phyloP scores from a whole-genome alignment of 2,797 vertebrate species.

The Crax fasciolata region DNA sequence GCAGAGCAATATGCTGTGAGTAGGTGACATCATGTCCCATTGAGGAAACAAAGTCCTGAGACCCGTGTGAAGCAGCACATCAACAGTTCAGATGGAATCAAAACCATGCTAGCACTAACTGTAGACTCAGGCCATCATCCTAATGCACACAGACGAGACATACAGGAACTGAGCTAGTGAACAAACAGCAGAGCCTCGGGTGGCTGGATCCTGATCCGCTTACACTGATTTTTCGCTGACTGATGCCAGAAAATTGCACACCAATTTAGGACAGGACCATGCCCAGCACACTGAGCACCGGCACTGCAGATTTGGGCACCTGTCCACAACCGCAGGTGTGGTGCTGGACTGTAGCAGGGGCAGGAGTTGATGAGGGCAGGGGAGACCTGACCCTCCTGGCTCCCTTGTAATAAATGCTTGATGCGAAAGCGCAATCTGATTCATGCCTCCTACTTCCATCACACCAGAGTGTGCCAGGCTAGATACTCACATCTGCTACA shows the following conservation, averaged over 20 bases:
- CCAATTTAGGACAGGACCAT: background rate
- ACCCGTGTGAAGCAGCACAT: background rate
- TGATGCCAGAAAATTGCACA: accelerated
- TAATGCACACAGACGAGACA: accelerated
- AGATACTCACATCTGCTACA: background rate
- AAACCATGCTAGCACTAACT: background rate
- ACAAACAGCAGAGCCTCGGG: slow-evolving; percentile 12
- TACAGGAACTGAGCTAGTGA: background rate
- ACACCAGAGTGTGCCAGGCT: background rate
- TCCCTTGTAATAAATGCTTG: accelerated
- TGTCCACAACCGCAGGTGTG: background rate
- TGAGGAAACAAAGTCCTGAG: background rate
- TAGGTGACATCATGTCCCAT: background rate
- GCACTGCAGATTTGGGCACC: background rate
- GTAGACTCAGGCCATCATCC: background rate
- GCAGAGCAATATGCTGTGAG: background rate
- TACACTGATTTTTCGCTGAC: background rate
- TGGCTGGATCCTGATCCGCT: background rate
- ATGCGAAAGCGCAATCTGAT: background rate
- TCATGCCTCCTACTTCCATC: background rate
- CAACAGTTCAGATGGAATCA: background rate
- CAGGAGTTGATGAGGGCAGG: background rate
- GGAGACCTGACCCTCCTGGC: background rate
- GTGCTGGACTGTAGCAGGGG: background rate
- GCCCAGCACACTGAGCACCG: background rate